phyloP scores from a whole-genome alignment of 2,113 vertebrate species.

The Odocoileus virginianus region DNA sequence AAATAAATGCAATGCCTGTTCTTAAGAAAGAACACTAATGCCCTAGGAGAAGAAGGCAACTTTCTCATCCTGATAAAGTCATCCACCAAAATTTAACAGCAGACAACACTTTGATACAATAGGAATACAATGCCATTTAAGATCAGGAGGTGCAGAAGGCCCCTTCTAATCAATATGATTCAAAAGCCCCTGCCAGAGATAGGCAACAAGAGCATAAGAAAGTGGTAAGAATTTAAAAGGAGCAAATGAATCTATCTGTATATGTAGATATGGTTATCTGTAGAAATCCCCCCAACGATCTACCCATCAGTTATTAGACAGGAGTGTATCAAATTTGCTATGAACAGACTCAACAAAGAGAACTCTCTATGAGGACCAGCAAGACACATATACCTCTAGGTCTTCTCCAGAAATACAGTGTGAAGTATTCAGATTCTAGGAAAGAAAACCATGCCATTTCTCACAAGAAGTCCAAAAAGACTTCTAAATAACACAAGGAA shows the following conservation, averaged over 20 bases:
- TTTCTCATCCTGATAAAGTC: neutral
- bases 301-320: neutral
- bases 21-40: neutral
- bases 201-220: neutral
- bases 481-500: constrained; percentile 83
- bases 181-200: neutral
- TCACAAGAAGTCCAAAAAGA: constrained; percentile 83
- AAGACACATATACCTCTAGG: constrained; percentile 70
- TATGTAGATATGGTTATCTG: neutral
- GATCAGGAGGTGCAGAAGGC: neutral
- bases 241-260: neutral
- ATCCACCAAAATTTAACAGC: neutral
- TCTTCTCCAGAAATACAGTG: constrained; percentile 57
- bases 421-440: neutral
- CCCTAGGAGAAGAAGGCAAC: neutral
- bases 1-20: neutral
- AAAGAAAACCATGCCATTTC: neutral
- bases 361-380: constrained; percentile 77
- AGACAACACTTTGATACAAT: neutral
- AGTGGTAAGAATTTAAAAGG: neutral
- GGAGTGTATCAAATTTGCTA: neutral
- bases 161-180: neutral
- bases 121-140: neutral
- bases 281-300: neutral
- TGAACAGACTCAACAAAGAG: neutral